A percentile compares a stretch with the other conserved stretches of the same genome.
These are phyloP conservation scores for Cynoglossus semilaevis DNA, from an alignment of 2,113 vertebrate species.

Conservation along the genomic window DNA sequence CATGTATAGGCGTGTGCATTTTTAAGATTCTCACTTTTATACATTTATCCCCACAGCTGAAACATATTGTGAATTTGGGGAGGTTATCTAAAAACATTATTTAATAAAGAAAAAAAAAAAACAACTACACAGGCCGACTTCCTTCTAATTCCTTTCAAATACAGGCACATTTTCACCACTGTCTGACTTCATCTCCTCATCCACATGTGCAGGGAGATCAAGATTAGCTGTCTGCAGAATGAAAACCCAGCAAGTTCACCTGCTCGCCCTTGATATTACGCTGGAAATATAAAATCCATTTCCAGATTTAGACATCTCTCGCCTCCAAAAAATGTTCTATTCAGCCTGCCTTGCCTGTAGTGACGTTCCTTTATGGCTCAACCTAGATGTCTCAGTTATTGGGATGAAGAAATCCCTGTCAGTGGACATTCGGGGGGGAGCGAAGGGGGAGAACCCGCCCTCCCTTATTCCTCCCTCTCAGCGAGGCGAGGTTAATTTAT, in stretches of 20 bases:
- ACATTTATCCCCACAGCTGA: constrained; percentile 10
- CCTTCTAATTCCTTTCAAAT: constrained; percentile 48
- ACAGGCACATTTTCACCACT: constrained; percentile 45
- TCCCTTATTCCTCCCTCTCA: constrained; percentile 59
- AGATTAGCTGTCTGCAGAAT: constrained; percentile 71
- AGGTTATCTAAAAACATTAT: constrained; percentile 38
- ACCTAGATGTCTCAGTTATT: constrained; percentile 74
- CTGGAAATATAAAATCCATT: constrained; percentile 75
- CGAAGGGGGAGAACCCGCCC: constrained; percentile 36
- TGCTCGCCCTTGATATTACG: constrained; percentile 73
- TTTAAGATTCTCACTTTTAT: constrained; percentile 20
- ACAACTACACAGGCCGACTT: constrained; percentile 29
- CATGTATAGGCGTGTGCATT: constrained; percentile 21
- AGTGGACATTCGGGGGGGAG: constrained; percentile 66
- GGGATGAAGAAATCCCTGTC: constrained; percentile 72
- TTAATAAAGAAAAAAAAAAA: neutral
- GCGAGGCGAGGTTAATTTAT: constrained; percentile 74
- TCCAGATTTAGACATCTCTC: constrained; percentile 73
- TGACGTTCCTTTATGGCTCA: constrained; percentile 65
- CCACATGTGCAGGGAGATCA: constrained; percentile 64
- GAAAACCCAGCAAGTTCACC: constrained; percentile 73
- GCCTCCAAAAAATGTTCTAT: constrained; percentile 61
- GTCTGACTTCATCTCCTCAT: constrained; percentile 61
- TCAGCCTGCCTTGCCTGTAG: constrained; percentile 63
- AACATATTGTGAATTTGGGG: constrained; percentile 26